Base-by-base conservation (phyloP, 2,888 invertebrate species). In the Lysandra coridon region DNA sequence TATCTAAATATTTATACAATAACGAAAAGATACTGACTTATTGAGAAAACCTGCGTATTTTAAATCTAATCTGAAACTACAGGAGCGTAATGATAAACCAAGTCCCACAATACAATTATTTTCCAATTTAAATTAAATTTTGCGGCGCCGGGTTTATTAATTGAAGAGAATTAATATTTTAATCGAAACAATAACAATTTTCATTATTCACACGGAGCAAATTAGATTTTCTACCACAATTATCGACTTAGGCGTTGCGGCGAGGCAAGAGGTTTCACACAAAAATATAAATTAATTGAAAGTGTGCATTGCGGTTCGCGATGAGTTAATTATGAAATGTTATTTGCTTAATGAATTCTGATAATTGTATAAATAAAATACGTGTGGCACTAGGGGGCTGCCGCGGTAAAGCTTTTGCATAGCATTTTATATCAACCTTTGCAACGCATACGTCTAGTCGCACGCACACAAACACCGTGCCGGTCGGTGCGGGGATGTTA, bases 161-260 rank as follows among this genome's bases (percentile, higher is more conserved):
- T 44, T 30, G 74, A n/a, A 74, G 44, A n/a, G 74, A 74, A 40
- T 69, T 69, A 69, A 69, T 69, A 69, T 69, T 69, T 33, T 69
- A 69, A 69, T 69, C 69, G 33, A 33, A 76, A 33, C 57, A 76
- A 76, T 76, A 76, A 76, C 57, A 17, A 53, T 30, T 76, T 76
- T 76, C 44, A 76, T 76, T 53, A 76, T 76, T 76, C 49, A 76
- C 76, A 57, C 76, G 30, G 14, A 33, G 53, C 4, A 76, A 76
- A 76, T 76, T 57, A 57, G 76, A 76, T 76, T 76, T 76, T 76
- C 30, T 33, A 30, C 30, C 49, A 30, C 49, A 76, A 76, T 76
- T 76, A 76, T 76, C 33, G 14, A 57, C 49, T 76, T 53, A 76
- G 76, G 76, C 30, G 57, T 33, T 76, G 76, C 33, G 76, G 75